Conservation (phyloP, 2,888 invertebrate genomes). For the Acleris holmiana region DNA sequence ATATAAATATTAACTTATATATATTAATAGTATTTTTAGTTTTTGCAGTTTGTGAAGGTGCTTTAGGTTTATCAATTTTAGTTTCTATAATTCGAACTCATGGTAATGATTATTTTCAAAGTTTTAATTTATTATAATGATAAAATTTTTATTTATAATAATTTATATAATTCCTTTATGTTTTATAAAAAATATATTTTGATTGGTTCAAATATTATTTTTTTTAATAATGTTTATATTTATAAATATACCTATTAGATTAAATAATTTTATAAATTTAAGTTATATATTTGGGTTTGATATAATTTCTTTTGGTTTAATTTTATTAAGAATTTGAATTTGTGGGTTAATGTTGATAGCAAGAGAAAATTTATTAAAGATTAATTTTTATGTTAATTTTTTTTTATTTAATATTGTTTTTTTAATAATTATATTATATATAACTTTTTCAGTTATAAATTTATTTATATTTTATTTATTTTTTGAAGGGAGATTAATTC, state of each 20-base stretch:
- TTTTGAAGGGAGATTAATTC: constrained; percentile 88
- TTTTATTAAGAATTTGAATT: constrained; percentile 86
- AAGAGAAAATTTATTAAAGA: constrained; percentile 75
- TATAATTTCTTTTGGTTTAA: constrained; percentile 81
- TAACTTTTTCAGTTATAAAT: constrained; percentile 84
- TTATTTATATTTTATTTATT: constrained; percentile 88
- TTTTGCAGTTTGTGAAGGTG: constrained; percentile 87
- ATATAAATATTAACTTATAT: constrained; percentile 77
- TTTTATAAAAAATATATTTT: constrained; percentile 80
- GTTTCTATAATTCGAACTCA: constrained; percentile 85
- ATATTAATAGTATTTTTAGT: constrained; percentile 86
- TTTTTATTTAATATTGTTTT: constrained; percentile 81
- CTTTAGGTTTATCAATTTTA: constrained; percentile 86
- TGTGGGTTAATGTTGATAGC: constrained; percentile 84
- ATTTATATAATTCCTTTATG: constrained; percentile 79
- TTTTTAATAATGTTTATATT: constrained; percentile 78
- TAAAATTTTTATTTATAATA: constrained; percentile 81
- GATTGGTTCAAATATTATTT: constrained; percentile 80
- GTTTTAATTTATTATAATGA: constrained; percentile 84
- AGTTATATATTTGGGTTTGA: constrained; percentile 78
- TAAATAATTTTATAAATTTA: constrained; percentile 64
- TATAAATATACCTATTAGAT: constrained; percentile 66
- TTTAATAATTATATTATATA: constrained; percentile 81
- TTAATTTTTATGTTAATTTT: constrained; percentile 73
- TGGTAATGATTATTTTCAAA: constrained; percentile 87